Conservation (phyloP, 2,113 vertebrate species). For the Mastomys coucha region DNA sequence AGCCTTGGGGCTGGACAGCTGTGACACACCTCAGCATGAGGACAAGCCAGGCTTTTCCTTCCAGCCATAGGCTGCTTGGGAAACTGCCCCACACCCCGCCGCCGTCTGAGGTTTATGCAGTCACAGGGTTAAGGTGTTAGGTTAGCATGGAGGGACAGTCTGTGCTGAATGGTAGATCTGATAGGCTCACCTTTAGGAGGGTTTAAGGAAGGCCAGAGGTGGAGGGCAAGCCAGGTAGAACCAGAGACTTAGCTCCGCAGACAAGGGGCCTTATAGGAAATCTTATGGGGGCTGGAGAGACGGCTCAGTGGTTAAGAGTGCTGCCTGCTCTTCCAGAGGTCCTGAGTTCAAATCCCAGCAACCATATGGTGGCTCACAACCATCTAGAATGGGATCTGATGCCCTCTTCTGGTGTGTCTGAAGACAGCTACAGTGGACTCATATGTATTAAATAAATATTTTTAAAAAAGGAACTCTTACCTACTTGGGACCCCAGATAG, state of each 20-base stretch:
- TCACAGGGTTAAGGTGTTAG: constrained; percentile 16
- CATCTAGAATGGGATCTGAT: no score
- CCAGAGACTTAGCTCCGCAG: neutral
- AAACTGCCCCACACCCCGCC: neutral
- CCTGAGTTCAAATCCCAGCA: no score
- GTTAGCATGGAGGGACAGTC: neutral
- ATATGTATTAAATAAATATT: no score
- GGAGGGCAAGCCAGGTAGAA: neutral
- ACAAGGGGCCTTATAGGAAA: neutral
- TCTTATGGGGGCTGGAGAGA: neutral
- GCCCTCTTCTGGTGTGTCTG: no score
- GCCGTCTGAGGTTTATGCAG: neutral
- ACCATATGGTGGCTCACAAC: no score
- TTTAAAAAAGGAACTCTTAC: no score
- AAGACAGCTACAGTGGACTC: no score
- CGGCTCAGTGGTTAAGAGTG: no score
- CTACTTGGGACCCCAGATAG: neutral
- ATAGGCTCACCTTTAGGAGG: constrained; percentile 6
- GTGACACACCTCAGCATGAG: neutral
- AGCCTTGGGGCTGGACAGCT: neutral
- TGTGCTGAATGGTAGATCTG: neutral
- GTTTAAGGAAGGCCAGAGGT: constrained; percentile 41
- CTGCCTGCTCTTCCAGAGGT: no score
- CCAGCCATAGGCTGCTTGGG: neutral
- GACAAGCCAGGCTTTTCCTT: neutral